Conservation (phyloP, 2,113 vertebrate genomes). For the Sorex araneus region DNA sequence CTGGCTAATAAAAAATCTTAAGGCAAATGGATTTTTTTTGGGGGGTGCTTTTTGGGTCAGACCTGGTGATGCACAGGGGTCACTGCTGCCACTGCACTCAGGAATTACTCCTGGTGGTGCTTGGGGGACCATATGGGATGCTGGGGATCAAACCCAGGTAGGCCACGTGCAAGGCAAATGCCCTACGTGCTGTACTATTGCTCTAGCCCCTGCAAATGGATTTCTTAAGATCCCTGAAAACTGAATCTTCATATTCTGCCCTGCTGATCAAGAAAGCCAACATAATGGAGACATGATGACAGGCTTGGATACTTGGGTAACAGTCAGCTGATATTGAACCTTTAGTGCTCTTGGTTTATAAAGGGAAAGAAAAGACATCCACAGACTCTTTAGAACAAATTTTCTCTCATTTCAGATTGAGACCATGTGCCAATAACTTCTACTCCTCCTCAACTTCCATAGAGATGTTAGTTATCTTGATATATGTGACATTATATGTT, state of each 20-base stretch:
- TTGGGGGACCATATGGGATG: too few relatives aligned
- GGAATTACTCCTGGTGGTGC: too few relatives aligned
- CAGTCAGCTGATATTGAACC: not conserved
- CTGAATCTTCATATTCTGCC: not conserved
- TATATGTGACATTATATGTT: not conserved
- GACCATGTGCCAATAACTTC: not conserved
- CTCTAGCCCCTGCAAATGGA: not conserved
- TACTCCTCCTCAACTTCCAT: not conserved
- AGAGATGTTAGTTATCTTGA: not conserved
- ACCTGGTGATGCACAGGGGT: too few relatives aligned
- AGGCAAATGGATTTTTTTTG: not conserved
- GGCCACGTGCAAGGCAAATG: too few relatives aligned
- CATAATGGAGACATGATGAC: not conserved
- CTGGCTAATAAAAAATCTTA: not conserved
- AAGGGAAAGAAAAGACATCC: not conserved
- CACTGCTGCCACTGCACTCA: too few relatives aligned
- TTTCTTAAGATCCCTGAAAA: not conserved
- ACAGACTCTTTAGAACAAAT: not conserved
- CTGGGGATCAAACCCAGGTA: too few relatives aligned
- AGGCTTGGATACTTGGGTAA: too few relatives aligned
- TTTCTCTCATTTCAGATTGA: not conserved
- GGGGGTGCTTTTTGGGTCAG: too few relatives aligned
- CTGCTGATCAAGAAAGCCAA: not conserved
- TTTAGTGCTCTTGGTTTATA: not conserved
- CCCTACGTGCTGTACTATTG: too few relatives aligned